These are phyloP conservation scores for Dryococelus australis DNA, from an alignment of 2,888 invertebrate species.

Conservation along the genomic window DNA sequence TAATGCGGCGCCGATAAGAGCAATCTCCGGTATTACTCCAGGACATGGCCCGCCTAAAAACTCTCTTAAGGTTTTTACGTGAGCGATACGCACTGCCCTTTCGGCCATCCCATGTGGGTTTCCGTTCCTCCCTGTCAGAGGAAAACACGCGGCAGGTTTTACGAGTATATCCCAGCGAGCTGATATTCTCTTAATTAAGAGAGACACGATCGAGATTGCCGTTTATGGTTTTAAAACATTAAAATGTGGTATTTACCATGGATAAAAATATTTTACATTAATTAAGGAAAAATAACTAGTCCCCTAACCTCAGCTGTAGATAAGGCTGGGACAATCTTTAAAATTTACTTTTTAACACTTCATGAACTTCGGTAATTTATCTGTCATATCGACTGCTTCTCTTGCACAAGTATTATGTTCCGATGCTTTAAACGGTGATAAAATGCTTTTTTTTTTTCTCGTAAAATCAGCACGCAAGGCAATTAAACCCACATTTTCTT, in stretches of 20 bases:
- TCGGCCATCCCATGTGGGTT: not conserved
- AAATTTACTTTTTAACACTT: no score
- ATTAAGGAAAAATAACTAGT: not conserved
- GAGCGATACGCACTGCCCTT: not conserved
- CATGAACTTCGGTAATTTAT: no score
- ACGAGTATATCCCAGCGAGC: not conserved
- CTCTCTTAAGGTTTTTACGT: not conserved
- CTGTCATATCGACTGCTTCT: no score
- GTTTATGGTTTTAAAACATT: not conserved
- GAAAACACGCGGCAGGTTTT: not conserved
- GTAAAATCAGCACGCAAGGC: no score
- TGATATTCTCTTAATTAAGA: not conserved
- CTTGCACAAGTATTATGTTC: no score
- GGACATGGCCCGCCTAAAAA: not conserved
- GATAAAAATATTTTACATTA: constrained; percentile 3
- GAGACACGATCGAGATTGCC: not conserved
- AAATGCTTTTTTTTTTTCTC: no score
- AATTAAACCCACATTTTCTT: no score
- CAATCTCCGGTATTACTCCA: not conserved
- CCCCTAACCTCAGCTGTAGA: not conserved
- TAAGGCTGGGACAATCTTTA: no score
- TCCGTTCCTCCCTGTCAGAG: not conserved
- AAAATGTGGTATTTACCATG: not conserved
- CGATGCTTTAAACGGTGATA: no score
- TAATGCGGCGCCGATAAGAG: not conserved